These are phyloP conservation scores for Neolamprologus hecqui DNA, from an alignment of 2,113 vertebrate genomes.

Conservation along the genomic window DNA sequence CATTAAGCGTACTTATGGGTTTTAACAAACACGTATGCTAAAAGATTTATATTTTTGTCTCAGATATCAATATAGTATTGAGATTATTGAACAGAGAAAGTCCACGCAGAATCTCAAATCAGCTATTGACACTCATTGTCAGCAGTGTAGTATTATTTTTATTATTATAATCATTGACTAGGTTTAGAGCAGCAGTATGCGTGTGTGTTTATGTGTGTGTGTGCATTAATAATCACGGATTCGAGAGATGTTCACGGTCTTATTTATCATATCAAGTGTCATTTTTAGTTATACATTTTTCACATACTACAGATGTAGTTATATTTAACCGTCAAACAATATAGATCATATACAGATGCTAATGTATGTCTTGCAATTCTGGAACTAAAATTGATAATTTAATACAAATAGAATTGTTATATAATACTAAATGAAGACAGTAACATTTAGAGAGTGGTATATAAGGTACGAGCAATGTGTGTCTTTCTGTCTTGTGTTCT, in stretches of 20 bases:
- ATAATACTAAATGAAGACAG: neutral
- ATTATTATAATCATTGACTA: neutral
- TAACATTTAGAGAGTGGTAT: neutral
- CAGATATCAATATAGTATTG: neutral
- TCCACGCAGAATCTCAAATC: neutral
- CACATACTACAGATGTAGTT: neutral
- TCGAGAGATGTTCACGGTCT: neutral
- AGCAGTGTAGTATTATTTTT: neutral
- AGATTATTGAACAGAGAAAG: neutral
- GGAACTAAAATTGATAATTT: neutral
- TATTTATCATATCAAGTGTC: neutral
- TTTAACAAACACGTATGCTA: neutral
- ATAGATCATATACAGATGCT: neutral
- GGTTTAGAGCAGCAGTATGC: neutral
- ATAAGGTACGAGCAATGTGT: neutral
- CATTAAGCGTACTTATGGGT: neutral
- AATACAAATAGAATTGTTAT: neutral
- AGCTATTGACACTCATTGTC: neutral
- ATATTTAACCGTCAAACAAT: neutral
- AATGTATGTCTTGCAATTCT: neutral
- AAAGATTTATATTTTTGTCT: neutral
- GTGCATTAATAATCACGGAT: neutral
- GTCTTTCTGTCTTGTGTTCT: neutral
- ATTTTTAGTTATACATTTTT: neutral
- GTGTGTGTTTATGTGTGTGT: neutral